Evolutionary conservation across 2,113 vertebrate species (phyloP), one percentile per base, ranked within the genome.

Genomic region (Sapayoa aenigma): DNA sequence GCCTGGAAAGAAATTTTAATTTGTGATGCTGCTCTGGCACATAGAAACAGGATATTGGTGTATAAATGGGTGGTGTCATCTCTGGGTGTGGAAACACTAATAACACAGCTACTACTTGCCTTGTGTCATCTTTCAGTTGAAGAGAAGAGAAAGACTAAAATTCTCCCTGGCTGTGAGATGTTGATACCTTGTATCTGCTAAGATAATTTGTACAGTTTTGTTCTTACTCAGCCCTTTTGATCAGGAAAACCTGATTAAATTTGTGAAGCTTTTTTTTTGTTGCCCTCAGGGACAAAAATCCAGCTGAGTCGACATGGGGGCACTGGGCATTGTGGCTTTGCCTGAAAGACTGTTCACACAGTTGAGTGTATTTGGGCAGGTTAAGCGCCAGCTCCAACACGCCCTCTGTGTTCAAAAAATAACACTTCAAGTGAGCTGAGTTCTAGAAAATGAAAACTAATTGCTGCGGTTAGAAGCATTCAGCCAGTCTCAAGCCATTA

Each of bases 401-500:
- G 15, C 83, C 56, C 85, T 88, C 91, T 14, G 27, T 84, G 63
- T 11, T 58, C 91, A 95, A 94, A 95, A 95, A 95, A 93, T 77
- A 96, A 94, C 95, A 95, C 62, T 87, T 89, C 65, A 75, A 96
- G 89, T 58, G 83, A 95, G 81, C 20, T 0, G 76, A 78, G 79
- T 69, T 94, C 87, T 94, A 95, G 68, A 94, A 96, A 96, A 95
- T 41, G 80, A 91, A 96, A 92, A 96, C 91, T 96, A 95, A 96
- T 95, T 96, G 93, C 95, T 95, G 93, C 55, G 85, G 73, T 92
- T 93, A 82, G 95, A 93, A 96, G 94, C 95, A 96, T 96, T 97
- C 95, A 97, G 58, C 65, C 91, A 96, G 95, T 97, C 96, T 94
- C 84, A 96, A 96, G 65, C 82, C 89, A 96, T 97, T 96, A 97